Evolutionary conservation across 2,888 invertebrate species (phyloP).

Genomic region (Sclerodermus sp.): DNA sequence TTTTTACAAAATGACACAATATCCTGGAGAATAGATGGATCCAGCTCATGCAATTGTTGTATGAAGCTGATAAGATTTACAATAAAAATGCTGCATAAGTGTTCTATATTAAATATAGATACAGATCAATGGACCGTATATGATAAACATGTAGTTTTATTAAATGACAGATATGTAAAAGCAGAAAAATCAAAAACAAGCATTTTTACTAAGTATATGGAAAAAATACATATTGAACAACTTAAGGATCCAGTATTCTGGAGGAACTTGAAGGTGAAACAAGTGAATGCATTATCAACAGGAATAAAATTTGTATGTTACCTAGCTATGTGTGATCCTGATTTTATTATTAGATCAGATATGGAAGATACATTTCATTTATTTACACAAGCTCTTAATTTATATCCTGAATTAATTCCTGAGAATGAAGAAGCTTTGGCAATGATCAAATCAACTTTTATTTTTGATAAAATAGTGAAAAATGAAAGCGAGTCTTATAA

Average conservation of each 20-base stretch:
- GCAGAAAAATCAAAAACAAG: background rate
- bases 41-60: conserved; percentile 42
- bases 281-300: conserved; percentile 35
- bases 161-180: background rate
- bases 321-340: conserved; percentile 43
- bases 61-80: conserved; percentile 39
- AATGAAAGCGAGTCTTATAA: conserved; percentile 12
- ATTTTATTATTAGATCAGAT: conserved; percentile 41
- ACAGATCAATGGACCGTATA: conserved; percentile 1
- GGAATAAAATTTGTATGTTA: conserved; percentile 47
- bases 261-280: conserved; percentile 30
- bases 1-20: conserved; percentile 37
- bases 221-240: conserved; percentile 14
- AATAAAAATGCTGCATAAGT: conserved; percentile 40
- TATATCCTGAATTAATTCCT: conserved; percentile 34
- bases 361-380: conserved; percentile 45
- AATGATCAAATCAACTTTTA: conserved; percentile 39
- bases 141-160: background rate
- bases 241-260: conserved; percentile 32
- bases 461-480: conserved; percentile 31
- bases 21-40: conserved; percentile 34
- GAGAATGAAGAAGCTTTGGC: conserved; percentile 44
- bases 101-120: conserved; percentile 35
- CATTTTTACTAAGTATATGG: conserved; percentile 1
- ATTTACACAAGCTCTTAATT: conserved; percentile 38